These are phyloP conservation scores for Byasa hedistus DNA, from an alignment of 2,888 invertebrate species.

Conservation along the genomic window DNA sequence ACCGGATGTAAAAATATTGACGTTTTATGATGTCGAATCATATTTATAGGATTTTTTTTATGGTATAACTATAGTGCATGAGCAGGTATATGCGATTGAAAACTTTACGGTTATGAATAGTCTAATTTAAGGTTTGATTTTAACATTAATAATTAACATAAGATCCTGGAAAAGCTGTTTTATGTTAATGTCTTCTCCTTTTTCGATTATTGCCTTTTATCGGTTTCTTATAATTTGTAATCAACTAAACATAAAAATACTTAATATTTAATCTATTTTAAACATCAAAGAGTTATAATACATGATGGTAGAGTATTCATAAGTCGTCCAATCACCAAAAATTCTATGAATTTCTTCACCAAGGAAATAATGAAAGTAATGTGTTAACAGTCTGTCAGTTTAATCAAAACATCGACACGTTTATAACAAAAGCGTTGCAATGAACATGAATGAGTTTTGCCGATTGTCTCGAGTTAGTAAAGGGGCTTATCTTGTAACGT, in stretches of 20 bases:
- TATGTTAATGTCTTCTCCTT: no score
- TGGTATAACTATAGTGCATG: not conserved
- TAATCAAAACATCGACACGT: slow-evolving; percentile 10
- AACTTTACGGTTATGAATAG: not conserved
- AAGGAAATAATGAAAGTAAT: not conserved
- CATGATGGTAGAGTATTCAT: no score
- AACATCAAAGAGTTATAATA: no score
- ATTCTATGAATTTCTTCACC: not conserved
- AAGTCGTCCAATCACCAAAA: no score
- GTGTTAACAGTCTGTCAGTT: slow-evolving; percentile 1
- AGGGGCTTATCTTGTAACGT: slow-evolving; percentile 20
- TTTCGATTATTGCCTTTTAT: no score
- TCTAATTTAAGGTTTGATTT: no score
- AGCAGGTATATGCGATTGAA: not conserved
- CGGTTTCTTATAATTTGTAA: no score
- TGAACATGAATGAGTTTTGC: slow-evolving; percentile 23
- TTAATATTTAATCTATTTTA: no score
- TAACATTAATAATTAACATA: no score
- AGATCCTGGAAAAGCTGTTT: no score
- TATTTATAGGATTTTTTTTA: not conserved
- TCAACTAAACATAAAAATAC: no score
- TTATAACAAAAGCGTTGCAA: not conserved
- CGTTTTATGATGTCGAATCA: slow-evolving; percentile 3
- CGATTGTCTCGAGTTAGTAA: slow-evolving; percentile 24
- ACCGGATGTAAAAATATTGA: not conserved